Percentiles rank a stretch among this genome's conserved stretches.
phyloP scores from a whole-genome alignment of 2,797 vertebrate species.

The Microctenopoma lineatum region DNA sequence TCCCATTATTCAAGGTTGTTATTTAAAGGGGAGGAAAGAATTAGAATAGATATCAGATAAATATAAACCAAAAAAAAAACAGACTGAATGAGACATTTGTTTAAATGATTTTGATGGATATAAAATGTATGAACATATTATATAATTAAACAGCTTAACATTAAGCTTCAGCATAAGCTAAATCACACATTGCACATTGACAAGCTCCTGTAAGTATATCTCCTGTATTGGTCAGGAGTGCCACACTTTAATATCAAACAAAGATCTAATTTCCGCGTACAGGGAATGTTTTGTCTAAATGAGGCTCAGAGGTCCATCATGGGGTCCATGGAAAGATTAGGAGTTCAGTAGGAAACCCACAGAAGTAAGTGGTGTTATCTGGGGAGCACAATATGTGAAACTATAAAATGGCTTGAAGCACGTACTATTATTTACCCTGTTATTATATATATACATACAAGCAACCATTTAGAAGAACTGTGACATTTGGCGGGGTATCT shows the following conservation, averaged over 20 bases:
- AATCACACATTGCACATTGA: conserved; percentile 24
- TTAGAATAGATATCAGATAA: too few relatives aligned
- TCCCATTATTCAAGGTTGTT: conserved; percentile 33
- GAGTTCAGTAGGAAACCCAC: conserved; percentile 2
- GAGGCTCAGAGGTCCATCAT: not conserved
- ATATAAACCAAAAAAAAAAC: conserved; percentile 4
- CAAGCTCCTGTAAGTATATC: conserved; percentile 9
- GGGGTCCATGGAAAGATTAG: not conserved
- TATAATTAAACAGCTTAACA: conserved; percentile 33
- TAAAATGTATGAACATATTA: conserved; percentile 22
- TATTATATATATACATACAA: too few relatives aligned
- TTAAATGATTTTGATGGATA: conserved; percentile 40
- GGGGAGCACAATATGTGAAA: not conserved
- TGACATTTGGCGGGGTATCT: not conserved
- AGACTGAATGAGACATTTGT: conserved; percentile 22
- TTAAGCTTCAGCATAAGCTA: conserved; percentile 5
- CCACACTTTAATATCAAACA: conserved; percentile 27
- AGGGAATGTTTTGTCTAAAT: conserved; percentile 3
- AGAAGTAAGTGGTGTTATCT: conserved; percentile 9
- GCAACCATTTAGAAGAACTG: not conserved
- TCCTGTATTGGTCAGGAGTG: conserved; percentile 20
- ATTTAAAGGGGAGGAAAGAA: too few relatives aligned
- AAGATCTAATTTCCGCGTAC: conserved; percentile 27
- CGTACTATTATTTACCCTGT: too few relatives aligned
- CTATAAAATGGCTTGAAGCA: not conserved